Base-by-base conservation (phyloP, 2,113 vertebrate genomes). In the Xenus cinereus region DNA sequence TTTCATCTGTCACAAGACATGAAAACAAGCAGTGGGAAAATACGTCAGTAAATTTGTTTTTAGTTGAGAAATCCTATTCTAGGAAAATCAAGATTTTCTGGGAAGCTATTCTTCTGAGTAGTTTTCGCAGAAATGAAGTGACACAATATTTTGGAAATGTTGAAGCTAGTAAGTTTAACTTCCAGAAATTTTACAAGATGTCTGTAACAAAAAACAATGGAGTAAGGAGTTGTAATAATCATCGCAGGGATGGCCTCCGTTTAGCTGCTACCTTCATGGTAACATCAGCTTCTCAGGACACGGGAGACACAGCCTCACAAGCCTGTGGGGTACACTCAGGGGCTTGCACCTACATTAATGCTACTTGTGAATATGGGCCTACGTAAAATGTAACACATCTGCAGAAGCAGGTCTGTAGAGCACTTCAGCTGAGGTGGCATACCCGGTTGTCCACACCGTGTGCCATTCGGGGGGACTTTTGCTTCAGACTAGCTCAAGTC, bases 391-490 rank as follows among this genome's bases (percentile, higher is more conserved):
- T 45, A 43, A 37, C 21, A 28, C 7, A 54, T 4, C 32, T 12
- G 17, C 50, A 59, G 45, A 17, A n/a, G 30, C 2, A 19, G 21
- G 14, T 16, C 35, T 26, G 27, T 8, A 24, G 59, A 48, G 48
- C 23, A 12, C 13, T 53, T 73, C 1, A 3, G n/a, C 6, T 35
- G n/a, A 37, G 28, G 39, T 30, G 46, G 10, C n/a, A 53, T 26
- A 16, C 2, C 1, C 3, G 2, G 5, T 24, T 59, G 35, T n/a
- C 28, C 8, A 5, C 0, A 0, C 33, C 23, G 37, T 28, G 20
- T 59, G 6, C 6, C 2, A 5, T 6, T 43, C 26, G 4, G 53
- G 53, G 41, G 12, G 26, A 33, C 41, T 41, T 54, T 5, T 41
- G 23, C 48, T 67, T 73, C 59, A 67, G 39, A 8, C 17, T 21